Percentiles rank a stretch among this genome's conserved stretches.
These are phyloP conservation scores for Lethrus apterus DNA, from an alignment of 1,140 invertebrate species.

Conservation along the genomic window DNA sequence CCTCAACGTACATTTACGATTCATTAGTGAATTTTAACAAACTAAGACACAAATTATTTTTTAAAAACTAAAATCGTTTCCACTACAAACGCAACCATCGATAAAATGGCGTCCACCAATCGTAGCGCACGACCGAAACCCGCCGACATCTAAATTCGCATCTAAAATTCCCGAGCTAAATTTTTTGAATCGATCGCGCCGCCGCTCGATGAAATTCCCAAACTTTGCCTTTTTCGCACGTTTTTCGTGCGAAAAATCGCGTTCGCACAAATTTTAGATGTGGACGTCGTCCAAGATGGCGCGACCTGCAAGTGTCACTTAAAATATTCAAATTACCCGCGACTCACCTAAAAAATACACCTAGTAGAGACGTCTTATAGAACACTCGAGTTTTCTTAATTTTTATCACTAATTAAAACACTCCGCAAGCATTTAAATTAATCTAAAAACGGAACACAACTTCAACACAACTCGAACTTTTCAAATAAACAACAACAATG, in stretches of 20 bases:
- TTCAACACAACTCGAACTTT: conserved; percentile 14
- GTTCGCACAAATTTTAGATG: neutral
- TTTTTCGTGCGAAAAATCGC: neutral
- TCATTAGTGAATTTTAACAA: conserved; percentile 26
- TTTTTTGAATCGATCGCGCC: conserved; percentile 4
- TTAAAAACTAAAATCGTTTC: conserved; percentile 30
- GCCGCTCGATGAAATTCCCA: neutral
- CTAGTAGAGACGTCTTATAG: neutral
- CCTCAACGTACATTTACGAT: conserved; percentile 17
- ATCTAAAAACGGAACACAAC: conserved; percentile 9
- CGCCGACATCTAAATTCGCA: no score
- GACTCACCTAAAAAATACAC: conserved; percentile 8
- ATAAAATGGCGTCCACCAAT: conserved; percentile 36
- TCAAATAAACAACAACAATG: conserved; percentile 11
- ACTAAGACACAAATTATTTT: conserved; percentile 26
- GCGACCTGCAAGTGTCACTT: neutral
- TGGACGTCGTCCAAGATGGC: neutral
- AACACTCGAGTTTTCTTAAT: conserved; percentile 11
- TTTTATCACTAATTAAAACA: conserved; percentile 12
- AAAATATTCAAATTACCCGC: neutral
- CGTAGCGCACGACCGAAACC: conserved; percentile 5
- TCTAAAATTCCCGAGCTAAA: no score
- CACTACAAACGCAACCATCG: conserved; percentile 32
- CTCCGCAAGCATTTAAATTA: conserved; percentile 10
- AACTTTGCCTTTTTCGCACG: neutral